These are phyloP conservation scores for Noctuana brunneofusca DNA, from an alignment of 2,888 invertebrate genomes.

Conservation along the genomic window DNA sequence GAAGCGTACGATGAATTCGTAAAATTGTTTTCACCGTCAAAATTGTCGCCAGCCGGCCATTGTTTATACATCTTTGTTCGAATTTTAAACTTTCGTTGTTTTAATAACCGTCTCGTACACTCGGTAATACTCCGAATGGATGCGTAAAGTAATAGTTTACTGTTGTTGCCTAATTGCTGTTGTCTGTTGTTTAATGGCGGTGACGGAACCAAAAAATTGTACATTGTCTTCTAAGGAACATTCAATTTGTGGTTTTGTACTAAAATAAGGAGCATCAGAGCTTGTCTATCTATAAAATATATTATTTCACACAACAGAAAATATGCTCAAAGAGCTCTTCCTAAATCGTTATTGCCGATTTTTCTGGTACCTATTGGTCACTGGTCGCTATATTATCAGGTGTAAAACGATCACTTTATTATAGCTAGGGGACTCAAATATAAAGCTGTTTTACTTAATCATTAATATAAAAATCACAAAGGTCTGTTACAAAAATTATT, in stretches of 20 bases:
- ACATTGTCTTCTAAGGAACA: not conserved
- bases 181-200: not conserved
- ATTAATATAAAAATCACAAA: too few species aligned
- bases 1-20: constrained; percentile 31
- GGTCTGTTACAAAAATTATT: too few species aligned
- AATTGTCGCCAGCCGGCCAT: constrained; percentile 33
- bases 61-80: constrained; percentile 38
- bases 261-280: not conserved
- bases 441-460: too few species aligned
- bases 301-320: not conserved
- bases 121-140: constrained; percentile 4
- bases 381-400: too few species aligned
- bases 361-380: too few species aligned
- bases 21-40: constrained; percentile 33
- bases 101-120: constrained; percentile 35
- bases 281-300: not conserved
- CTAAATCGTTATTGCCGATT: too few species aligned
- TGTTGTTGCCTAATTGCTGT: not conserved
- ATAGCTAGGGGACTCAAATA: too few species aligned
- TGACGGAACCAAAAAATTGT: not conserved
- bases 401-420: too few species aligned
- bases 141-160: constrained; percentile 11
- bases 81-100: constrained; percentile 28
- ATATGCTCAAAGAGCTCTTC: too few species aligned
- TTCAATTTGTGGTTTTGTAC: not conserved